A percentile compares a stretch with the other conserved stretches of the same genome.
These are phyloP conservation scores for Siniperca chuatsi DNA, from an alignment of 2,113 vertebrate genomes.

Conservation along the genomic window DNA sequence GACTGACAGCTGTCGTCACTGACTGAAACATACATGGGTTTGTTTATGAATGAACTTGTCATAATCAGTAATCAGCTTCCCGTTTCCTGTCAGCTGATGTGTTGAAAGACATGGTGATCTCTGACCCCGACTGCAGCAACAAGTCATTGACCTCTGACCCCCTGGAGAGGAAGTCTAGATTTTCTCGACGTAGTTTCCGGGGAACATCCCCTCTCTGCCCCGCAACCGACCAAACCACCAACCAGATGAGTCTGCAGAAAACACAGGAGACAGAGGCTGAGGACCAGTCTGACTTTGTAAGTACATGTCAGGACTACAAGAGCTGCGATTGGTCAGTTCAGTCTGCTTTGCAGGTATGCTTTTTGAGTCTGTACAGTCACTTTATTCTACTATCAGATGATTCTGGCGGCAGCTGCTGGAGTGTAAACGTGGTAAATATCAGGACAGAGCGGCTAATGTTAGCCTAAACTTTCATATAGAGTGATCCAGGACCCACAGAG, in stretches of 20 bases:
- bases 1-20: not conserved
- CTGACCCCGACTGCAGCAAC: slow-evolving; percentile 13
- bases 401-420: too few species aligned
- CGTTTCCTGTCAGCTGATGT: slow-evolving; percentile 17
- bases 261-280: not conserved
- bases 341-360: not conserved
- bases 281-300: too few species aligned
- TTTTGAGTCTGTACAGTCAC: not conserved
- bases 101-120: slow-evolving; percentile 19
- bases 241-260: slow-evolving; percentile 82
- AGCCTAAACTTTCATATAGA: too few species aligned
- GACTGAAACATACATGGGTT: slow-evolving; percentile 4
- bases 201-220: slow-evolving; percentile 88
- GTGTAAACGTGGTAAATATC: too few species aligned
- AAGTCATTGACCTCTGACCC: slow-evolving; percentile 13
- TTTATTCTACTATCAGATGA: too few species aligned
- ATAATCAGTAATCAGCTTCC: slow-evolving; percentile 6
- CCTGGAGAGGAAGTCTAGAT: slow-evolving; percentile 66
- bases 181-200: slow-evolving; percentile 89
- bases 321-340: not conserved
- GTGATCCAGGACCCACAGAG: too few species aligned
- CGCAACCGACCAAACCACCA: slow-evolving; percentile 88
- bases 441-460: too few species aligned
- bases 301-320: not conserved
- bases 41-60: not conserved